A percentile compares a stretch with the other conserved stretches of the same genome.
Conservation (phyloP, 2,888 invertebrate genomes). For the Hirtodrosophila alboralis region DNA sequence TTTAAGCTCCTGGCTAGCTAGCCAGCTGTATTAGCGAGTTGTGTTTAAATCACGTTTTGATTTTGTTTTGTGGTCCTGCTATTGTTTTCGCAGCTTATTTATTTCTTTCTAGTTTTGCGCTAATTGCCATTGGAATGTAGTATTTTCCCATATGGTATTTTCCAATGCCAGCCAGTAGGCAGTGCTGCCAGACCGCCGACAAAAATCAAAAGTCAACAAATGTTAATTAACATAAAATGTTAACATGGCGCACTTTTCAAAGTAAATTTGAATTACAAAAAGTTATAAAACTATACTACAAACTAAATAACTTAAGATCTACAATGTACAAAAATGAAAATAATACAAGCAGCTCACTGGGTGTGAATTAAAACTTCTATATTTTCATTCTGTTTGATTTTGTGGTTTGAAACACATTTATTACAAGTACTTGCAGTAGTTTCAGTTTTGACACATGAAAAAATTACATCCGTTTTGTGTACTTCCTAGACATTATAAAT, state of each 20-base stretch:
- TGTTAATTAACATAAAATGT: constrained; percentile 21
- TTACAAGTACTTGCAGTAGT: constrained; percentile 34
- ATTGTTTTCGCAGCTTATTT: constrained; percentile 47
- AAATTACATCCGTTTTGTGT: constrained; percentile 13
- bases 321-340: too few relatives aligned
- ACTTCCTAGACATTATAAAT: constrained; percentile 6
- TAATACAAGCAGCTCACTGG: too few relatives aligned
- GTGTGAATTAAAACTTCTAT: neutral
- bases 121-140: constrained; percentile 67
- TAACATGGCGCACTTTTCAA: constrained; percentile 20
- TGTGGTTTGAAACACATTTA: constrained; percentile 54
- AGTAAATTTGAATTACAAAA: too few relatives aligned
- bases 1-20: neutral
- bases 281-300: too few relatives aligned
- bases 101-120: constrained; percentile 47
- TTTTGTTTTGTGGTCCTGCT: constrained; percentile 45
- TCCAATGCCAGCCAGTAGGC: too few relatives aligned
- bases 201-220: neutral
- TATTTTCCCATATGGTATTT: constrained; percentile 49
- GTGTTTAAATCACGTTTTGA: constrained; percentile 44
- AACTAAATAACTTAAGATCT: too few relatives aligned
- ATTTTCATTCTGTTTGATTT: constrained; percentile 4
- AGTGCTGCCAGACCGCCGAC: constrained; percentile 17
- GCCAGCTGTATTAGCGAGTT: constrained; percentile 2
- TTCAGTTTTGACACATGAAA: constrained; percentile 25